phyloP scores from a whole-genome alignment of 2,113 vertebrate genomes.

The Myiozetetes cayanensis region DNA sequence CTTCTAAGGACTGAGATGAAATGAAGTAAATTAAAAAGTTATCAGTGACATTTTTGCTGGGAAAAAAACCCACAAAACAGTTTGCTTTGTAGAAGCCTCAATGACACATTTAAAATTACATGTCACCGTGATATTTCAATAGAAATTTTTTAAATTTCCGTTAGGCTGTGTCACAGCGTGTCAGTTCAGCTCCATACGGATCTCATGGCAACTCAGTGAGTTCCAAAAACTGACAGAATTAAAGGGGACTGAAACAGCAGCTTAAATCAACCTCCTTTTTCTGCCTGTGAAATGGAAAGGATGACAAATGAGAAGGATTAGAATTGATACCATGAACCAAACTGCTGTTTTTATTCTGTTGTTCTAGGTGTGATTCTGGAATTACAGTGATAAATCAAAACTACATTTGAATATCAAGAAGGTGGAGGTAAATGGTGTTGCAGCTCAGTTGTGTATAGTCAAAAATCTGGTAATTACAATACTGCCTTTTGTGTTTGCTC shows the following conservation, averaged over 20 bases:
- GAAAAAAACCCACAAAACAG: neutral
- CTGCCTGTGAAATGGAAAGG: neutral
- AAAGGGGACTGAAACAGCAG: neutral
- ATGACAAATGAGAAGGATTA: neutral
- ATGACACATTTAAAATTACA: constrained; percentile 52
- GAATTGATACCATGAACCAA: neutral
- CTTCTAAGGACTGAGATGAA: neutral
- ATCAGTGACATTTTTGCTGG: constrained; percentile 12
- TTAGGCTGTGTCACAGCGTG: constrained; percentile 39
- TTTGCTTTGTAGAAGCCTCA: constrained; percentile 19
- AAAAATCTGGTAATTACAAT: neutral
- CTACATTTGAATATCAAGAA: neutral
- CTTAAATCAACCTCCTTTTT: neutral
- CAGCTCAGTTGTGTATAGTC: neutral
- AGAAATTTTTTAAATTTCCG: neutral
- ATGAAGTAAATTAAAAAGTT: constrained; percentile 50
- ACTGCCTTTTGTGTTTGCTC: neutral
- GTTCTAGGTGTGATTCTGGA: neutral
- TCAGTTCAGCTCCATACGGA: neutral
- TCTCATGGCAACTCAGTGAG: neutral
- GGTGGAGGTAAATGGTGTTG: neutral
- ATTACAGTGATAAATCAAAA: neutral
- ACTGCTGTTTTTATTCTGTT: neutral
- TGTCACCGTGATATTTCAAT: constrained; percentile 23
- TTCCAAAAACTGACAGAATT: neutral